A percentile compares a stretch with the other conserved stretches of the same genome.
Conservation (phyloP, 2,888 invertebrate species). For the Allophyes oxyacanthae region DNA sequence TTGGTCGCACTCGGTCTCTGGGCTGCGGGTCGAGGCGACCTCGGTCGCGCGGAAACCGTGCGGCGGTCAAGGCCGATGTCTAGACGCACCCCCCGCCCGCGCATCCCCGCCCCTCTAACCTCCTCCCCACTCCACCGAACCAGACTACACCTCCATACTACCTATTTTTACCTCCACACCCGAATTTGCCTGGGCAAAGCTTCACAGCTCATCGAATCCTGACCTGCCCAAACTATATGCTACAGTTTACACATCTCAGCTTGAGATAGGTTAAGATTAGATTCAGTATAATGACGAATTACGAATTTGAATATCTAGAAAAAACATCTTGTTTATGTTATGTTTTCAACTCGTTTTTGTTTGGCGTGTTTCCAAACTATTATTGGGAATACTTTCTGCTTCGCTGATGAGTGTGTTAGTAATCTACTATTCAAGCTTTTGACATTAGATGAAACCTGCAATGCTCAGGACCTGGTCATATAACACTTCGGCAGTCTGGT, state of each 20-base stretch:
- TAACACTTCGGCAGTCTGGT: not conserved
- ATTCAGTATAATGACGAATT: conserved; percentile 39
- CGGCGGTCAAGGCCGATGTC: conserved; percentile 87
- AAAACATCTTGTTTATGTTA: conserved; percentile 31
- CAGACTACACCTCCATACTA: conserved; percentile 60
- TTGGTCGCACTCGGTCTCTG: conserved; percentile 78
- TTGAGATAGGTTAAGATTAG: conserved; percentile 47
- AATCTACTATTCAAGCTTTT: not conserved
- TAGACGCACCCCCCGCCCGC: conserved; percentile 78
- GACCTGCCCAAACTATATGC: conserved; percentile 70
- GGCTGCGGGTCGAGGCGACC: conserved; percentile 82
- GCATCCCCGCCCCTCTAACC: conserved; percentile 59
- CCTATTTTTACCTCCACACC: conserved; percentile 76
- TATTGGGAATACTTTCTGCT: conserved; percentile 25
- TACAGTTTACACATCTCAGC: conserved; percentile 24
- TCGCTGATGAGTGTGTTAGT: conserved; percentile 5
- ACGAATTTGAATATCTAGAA: conserved; percentile 34
- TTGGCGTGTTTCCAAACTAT: conserved; percentile 39
- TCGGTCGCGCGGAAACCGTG: conserved; percentile 85
- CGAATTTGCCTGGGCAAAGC: conserved; percentile 77
- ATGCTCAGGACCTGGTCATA: not conserved
- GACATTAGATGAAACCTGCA: not conserved
- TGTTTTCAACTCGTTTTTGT: conserved; percentile 29
- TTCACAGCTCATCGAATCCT: conserved; percentile 60
- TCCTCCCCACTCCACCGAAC: conserved; percentile 57